Evolutionary conservation across 2,113 vertebrate species (phyloP).

Genomic region (Cranoglanis bouderius): DNA sequence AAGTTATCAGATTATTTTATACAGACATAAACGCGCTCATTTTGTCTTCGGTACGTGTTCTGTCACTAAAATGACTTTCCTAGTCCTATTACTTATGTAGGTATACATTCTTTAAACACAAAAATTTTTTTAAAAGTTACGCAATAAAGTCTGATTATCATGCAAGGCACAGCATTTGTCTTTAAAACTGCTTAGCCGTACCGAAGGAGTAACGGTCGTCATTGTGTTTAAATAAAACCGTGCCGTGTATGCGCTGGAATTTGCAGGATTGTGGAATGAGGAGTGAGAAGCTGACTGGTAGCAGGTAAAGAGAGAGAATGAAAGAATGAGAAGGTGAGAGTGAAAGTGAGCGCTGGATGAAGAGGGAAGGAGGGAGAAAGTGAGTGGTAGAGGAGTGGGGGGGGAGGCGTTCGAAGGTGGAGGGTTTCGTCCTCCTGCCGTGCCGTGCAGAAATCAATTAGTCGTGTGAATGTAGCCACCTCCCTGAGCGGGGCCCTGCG

Average conservation of each 20-base stretch:
- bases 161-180: neutral
- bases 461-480: constrained; percentile 69
- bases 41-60: neutral
- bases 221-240: neutral
- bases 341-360: neutral
- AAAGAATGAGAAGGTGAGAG: constrained; percentile 33
- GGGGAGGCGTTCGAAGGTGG: constrained; percentile 6
- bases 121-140: no score
- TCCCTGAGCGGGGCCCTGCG: constrained; percentile 62
- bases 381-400: constrained; percentile 48
- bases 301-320: constrained; percentile 28
- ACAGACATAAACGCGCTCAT: neutral
- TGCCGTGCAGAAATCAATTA: constrained; percentile 80
- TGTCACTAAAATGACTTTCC: neutral
- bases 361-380: neutral
- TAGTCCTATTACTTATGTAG: neutral
- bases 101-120: neutral
- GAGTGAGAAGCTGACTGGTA: constrained; percentile 3
- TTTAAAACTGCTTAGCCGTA: no score
- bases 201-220: neutral
- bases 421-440: constrained; percentile 71
- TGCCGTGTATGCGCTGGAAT: constrained; percentile 29
- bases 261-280: neutral
- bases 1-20: neutral
- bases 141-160: neutral